Evolutionary conservation across 2,888 invertebrate species (phyloP), one percentile per base, ranked within the genome.

Genomic region (Heliconius ethilla): DNA sequence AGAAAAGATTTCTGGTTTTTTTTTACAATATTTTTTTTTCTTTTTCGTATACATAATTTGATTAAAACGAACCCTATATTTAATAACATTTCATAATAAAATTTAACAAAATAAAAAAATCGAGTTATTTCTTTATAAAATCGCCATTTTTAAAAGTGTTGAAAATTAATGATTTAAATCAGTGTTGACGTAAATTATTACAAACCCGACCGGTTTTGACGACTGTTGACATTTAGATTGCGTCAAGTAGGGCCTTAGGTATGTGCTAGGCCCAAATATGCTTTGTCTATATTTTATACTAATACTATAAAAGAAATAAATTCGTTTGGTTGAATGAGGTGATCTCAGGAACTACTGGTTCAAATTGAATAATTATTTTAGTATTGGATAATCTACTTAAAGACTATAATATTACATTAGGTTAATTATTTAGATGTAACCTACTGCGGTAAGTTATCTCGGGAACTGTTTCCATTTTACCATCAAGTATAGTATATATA

Each of bases 161-260:
- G 66, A n/a, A 67, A 67, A 67, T 67, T 67, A 67, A 67, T 67
- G n/a, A 67, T 67, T 67, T n/a, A 67, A 33, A 37, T 22, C 37
- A 4, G 22, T 22, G 33, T 70, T 29, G 29, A 70, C 51, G 55
- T 70, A 55, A 70, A 55, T 5, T 29, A 22, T 27, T 25, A 75
- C 70, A 77, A 27, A 55, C 33, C 63, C 55, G 65, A 82, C 82
- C 77, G 78, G 81, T 78, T 77, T 72, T 51, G 63, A 29, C 75
- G 69, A 76, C 81, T 45, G 76, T 78, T 80, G 80, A 78, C 80
- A 80, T 80, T 80, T 80, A 74, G 70, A 37, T 80, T 80, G 78
- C 75, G 59, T 63, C 70, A 80, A 75, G 63, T 65, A 59, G 65
- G 65, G 63, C 37, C 37, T 67, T 67, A 65, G 27, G 29, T 65